Conservation (phyloP, 2,888 invertebrate species). For the Strigamia transsilvanica region DNA sequence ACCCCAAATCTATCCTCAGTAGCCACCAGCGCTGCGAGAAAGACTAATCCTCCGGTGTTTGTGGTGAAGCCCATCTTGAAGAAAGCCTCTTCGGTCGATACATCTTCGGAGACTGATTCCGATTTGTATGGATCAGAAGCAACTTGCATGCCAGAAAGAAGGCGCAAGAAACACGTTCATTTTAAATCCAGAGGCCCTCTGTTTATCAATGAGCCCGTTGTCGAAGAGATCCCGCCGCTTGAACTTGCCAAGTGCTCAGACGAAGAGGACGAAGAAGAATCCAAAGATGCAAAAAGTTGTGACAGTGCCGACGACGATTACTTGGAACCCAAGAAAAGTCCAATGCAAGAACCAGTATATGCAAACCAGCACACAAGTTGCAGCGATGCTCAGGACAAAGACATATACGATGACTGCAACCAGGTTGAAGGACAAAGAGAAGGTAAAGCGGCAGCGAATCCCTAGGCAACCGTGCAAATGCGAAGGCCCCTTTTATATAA, state of each 20-base stretch:
- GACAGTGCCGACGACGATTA: not conserved
- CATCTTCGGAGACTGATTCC: constrained; percentile 58
- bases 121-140: constrained; percentile 71
- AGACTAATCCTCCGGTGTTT: constrained; percentile 32
- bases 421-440: not conserved
- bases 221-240: not conserved
- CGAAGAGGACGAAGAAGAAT: not conserved
- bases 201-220: constrained; percentile 1
- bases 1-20: constrained; percentile 42
- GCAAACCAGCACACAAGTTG: not conserved
- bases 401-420: constrained; percentile 48
- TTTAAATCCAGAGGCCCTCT: constrained; percentile 58
- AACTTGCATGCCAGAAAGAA: constrained; percentile 62
- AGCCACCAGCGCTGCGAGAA: not conserved
- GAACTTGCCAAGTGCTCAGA: not conserved
- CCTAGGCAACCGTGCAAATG: too few relatives aligned
- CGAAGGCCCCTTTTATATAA: too few relatives aligned
- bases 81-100: constrained; percentile 63
- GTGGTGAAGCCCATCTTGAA: constrained; percentile 69
- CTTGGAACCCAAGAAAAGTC: constrained; percentile 10
- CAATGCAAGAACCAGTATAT: constrained; percentile 13
- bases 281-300: not conserved
- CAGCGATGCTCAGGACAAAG: not conserved
- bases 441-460: not conserved
- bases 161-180: constrained; percentile 62